Base-by-base conservation (phyloP, 1,140 invertebrate species). In the Procambarus clarkii region DNA sequence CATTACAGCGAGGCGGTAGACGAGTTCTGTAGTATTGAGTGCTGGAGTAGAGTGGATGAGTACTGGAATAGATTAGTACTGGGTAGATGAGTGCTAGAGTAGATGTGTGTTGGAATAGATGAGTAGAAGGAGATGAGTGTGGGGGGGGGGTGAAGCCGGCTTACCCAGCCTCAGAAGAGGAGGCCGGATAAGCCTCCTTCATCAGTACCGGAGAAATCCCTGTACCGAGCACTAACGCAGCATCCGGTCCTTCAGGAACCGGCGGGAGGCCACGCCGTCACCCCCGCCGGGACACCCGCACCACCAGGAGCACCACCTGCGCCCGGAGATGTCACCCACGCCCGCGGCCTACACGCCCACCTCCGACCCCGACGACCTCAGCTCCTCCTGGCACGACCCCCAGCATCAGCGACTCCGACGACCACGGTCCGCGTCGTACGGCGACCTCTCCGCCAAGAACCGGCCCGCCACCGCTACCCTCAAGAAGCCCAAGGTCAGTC, bases 381-480 rank as follows among this genome's bases (percentile, higher is more conserved):
- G 88, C 85, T 77, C 77, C 71, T 86, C 88, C 60, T 91, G 83
- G 84, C 86, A 69, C 79, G 87, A 77, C 58, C 88, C 58, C 45
- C 83, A 24, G n/a, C 80, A 60, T 46, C 46, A 74, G 50, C 83
- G n/a, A 50, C 76, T 24, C 3, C 76, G 71, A 8, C 89, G 88
- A 50, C 84, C 78, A 5, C 84, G 77, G 8, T 87, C 82, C 2
- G 80, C 88, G 24, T 87, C 81, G 64, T 82, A 76, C 45, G 86
- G 24, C 77, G 81, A 76, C 24, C 21, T 44, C 44, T 54, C 8
- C 45, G 69, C 78, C 71, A 87, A 71, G 45, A 74, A 79, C 8
- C 82, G 92, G 8, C 92, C 92, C 2, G 74, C 69, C 83, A 93
- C 92, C 1, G 92, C 92, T 83, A 91, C 84, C 3, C 88, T 93